Percentiles rank a stretch among this genome's conserved stretches.
Conservation (phyloP, 2,888 invertebrate genomes). For the Drosophila vallismaia region DNA sequence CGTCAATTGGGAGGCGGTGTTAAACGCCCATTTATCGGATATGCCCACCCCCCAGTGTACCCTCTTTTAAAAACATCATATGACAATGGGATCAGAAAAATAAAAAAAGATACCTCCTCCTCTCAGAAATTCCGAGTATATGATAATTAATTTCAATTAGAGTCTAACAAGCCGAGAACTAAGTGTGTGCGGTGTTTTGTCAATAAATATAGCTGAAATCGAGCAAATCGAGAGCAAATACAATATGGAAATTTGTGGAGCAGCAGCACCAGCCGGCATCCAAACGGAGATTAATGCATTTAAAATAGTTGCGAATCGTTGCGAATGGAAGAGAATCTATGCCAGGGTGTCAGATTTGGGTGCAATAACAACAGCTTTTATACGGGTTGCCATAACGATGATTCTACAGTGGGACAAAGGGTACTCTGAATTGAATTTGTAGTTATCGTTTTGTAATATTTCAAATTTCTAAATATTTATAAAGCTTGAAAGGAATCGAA, state of each 20-base stretch:
- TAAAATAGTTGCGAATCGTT: slow-evolving; percentile 16
- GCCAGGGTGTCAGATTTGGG: slow-evolving; percentile 47
- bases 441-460: too few relatives aligned
- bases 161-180: slow-evolving; percentile 53
- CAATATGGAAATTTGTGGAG: slow-evolving; percentile 53
- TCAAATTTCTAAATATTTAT: neutral
- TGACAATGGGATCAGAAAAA: slow-evolving; percentile 57
- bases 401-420: too few relatives aligned
- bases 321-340: slow-evolving; percentile 13
- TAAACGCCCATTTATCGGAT: slow-evolving; percentile 31
- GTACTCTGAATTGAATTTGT: too few relatives aligned
- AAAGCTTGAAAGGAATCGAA: neutral
- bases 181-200: slow-evolving; percentile 24
- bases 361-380: slow-evolving; percentile 35
- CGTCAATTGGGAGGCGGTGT: slow-evolving; percentile 18
- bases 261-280: neutral
- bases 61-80: slow-evolving; percentile 50
- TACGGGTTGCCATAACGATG: slow-evolving; percentile 42
- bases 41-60: slow-evolving; percentile 3
- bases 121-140: slow-evolving; percentile 44
- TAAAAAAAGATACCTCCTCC: slow-evolving; percentile 8
- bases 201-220: slow-evolving; percentile 25
- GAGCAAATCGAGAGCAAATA: slow-evolving; percentile 32
- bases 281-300: slow-evolving; percentile 29
- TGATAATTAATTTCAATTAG: slow-evolving; percentile 81